Percentiles rank a stretch among this genome's conserved stretches.
phyloP scores from a whole-genome alignment of 2,888 invertebrate species.

The Pachymerium ferrugineum region DNA sequence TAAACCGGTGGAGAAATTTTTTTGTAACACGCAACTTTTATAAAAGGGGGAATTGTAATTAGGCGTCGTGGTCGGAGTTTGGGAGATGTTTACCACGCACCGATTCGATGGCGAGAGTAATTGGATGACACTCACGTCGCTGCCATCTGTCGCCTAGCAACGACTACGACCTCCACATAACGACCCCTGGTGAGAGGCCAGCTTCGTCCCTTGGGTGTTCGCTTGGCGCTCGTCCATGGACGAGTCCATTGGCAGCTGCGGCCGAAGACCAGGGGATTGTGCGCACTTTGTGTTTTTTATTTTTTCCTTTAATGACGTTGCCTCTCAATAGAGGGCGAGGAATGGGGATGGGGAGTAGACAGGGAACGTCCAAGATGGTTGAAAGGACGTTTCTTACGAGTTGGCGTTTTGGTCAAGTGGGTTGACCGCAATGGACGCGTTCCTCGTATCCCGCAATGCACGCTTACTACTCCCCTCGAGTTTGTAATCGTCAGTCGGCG shows the following conservation, averaged over 20 bases:
- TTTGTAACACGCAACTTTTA: too few relatives aligned
- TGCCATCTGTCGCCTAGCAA: constrained; percentile 27
- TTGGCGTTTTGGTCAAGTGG: constrained; percentile 1
- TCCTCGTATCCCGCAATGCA: background rate
- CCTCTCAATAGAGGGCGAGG: too few relatives aligned
- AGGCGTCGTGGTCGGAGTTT: constrained; percentile 11
- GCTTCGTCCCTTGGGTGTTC: background rate
- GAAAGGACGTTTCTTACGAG: background rate
- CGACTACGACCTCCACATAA: constrained; percentile 11
- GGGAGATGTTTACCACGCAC: constrained; percentile 22
- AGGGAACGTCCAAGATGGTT: too few relatives aligned
- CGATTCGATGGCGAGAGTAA: constrained; percentile 19
- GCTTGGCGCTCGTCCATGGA: background rate
- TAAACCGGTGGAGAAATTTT: too few relatives aligned
- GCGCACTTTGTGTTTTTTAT: too few relatives aligned
- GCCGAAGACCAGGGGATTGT: background rate
- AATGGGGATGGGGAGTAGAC: background rate
- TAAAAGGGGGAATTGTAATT: background rate
- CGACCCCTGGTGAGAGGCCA: constrained; percentile 15
- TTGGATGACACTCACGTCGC: constrained; percentile 25
- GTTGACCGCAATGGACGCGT: constrained; percentile 19
- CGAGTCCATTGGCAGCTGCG: background rate
- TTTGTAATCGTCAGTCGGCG: constrained; percentile 6
- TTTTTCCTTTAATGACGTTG: too few relatives aligned
- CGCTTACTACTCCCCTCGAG: background rate